Base-by-base conservation (phyloP, 2,797 vertebrate species). In the Lithobates pipiens region DNA sequence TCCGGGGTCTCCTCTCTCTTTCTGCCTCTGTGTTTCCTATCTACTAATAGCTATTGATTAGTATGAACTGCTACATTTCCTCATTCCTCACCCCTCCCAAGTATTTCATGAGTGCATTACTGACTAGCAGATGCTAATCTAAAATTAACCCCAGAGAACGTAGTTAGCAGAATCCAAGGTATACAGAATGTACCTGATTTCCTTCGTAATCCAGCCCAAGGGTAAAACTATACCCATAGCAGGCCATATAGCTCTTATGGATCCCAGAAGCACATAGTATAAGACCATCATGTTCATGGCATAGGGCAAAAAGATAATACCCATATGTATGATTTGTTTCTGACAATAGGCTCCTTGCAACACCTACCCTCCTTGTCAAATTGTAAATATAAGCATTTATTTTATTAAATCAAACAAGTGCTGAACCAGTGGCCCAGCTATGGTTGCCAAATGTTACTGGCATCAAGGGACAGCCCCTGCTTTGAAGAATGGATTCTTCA, bases 11-110 rank as follows among this genome's bases (percentile, higher is more conserved):
- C 39, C 50, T 54, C 74, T 76, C 61, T 57, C 27, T 67, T n/a
- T 61, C 39, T 82, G 42, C 61, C 63, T 74, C 85, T 78, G 68
- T 74, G 57, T 86, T 83, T 86, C 80, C 75, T 76, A 78, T 86
- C 42, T 78, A 79, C 80, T 86, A 86, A 86, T 86, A 83, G 80
- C 42, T 78, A 83, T 86, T 83, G 85, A 86, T 86, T 86, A 18
- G 57, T 69, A 50, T 77, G 75, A 86, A 75, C 75, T 68, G 69
- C 73, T 86, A 65, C 80, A 77, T 77, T 83, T 78, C 69, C 80
- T 78, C 80, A 78, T 63, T 69, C 61, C 71, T 67, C 71, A 36
- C 68, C 83, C 77, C 78, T 77, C 71, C 84, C 34, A 13, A 42
- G 27, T 79, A 69, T 42, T 80, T 46, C 54, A 63, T 67, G 70